Evolutionary conservation across 2,113 vertebrate species (phyloP), one percentile per base, ranked within the genome.

Genomic region (Isichthys henryi): DNA sequence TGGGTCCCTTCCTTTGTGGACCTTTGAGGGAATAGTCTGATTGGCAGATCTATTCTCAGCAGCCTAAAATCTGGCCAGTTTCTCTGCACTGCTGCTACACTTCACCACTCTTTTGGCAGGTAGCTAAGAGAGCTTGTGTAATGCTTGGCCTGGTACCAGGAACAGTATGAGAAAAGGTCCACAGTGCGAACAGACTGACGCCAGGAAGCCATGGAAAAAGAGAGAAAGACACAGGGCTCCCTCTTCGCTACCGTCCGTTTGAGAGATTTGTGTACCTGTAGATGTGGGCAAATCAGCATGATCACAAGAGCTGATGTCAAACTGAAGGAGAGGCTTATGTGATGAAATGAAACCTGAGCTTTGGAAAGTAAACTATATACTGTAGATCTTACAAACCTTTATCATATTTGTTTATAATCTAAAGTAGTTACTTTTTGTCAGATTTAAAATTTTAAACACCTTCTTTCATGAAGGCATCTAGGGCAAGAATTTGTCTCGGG

Each of bases 131-230:
- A 39, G 35, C 35, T 80, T 80, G 74, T 43, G 74, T 80, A 80
- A 80, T 43, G 74, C 74, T 80, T 80, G 74, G 74, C 74, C 74
- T 80, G 74, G 13, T 43, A 80, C 31, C 35, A 80, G 31, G 35
- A 80, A 80, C 74, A 80, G 74, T 80, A 80, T 13, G 74, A 35
- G 74, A 80, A 80, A 80, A 80, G 74, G 74, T 80, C 74, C 74
- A 80, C 74, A 43, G 74, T 80, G 74, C 5, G 13, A 80, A 39
- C 35, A 80, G 31, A 43, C 74, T 80, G 74, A 43, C 35, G 74
- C 74, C 35, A 80, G 35, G 35, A 43, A 80, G 35, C 74, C 74
- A 43, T 80, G 35, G 35, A 43, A 35, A 39, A 80, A 39, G 13
- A 43, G 13, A 43, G 74, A 43, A 43, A 80, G 31, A 27, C 35